Evolutionary conservation across 2,797 vertebrate species (phyloP).

Genomic region (Meriones psammophilus): DNA sequence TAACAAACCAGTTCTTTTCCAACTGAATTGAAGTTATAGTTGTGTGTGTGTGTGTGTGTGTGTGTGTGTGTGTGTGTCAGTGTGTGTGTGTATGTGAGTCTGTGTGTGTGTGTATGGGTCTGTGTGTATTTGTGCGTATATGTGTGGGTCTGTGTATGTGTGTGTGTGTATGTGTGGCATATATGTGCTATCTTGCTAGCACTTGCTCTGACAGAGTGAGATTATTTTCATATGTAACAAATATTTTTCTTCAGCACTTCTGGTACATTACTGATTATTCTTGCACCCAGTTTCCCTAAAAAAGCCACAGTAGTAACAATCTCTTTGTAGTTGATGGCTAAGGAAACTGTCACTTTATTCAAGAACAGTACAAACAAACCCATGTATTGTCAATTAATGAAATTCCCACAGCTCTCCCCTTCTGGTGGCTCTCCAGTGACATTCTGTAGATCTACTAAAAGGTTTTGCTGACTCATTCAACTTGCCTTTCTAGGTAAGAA

Average conservation of each 20-base stretch:
- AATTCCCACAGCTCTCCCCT: neutral
- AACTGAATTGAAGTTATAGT: neutral
- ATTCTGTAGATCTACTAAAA: neutral
- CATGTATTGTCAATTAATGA: neutral
- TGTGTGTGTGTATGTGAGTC: neutral
- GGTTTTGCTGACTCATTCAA: neutral
- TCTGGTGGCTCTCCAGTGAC: neutral
- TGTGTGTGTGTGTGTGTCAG: neutral
- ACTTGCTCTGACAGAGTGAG: neutral
- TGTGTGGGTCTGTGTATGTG: neutral
- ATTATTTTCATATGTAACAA: neutral
- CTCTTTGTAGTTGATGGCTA: neutral
- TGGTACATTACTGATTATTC: constrained; percentile 25
- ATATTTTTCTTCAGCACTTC: neutral
- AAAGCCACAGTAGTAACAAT: neutral
- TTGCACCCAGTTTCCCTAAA: neutral
- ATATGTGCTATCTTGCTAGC: neutral
- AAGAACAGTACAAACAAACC: neutral
- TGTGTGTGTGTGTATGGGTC: too few relatives aligned
- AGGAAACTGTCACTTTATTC: neutral
- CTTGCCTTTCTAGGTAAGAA: neutral
- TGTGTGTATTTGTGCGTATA: neutral
- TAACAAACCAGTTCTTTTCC: constrained; percentile 3
- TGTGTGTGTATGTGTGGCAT: neutral
- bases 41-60: neutral